Percentiles rank a stretch among this genome's conserved stretches.
These are phyloP conservation scores for Sarcophaga bullata DNA, from an alignment of 1,140 invertebrate genomes.

Conservation along the genomic window DNA sequence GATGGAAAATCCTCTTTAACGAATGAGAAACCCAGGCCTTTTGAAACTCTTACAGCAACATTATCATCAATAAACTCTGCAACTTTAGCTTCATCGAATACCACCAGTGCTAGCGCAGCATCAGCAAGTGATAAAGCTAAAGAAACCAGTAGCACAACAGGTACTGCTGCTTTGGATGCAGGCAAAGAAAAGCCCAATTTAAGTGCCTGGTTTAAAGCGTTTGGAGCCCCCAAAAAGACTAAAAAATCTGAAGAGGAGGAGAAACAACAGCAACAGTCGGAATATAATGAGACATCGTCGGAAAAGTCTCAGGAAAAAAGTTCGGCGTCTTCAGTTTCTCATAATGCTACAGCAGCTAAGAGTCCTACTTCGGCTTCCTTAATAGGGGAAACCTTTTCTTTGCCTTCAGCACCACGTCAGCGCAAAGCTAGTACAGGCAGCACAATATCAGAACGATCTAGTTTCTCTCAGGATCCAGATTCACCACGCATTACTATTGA, in stretches of 20 bases:
- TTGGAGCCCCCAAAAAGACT: conserved; percentile 79
- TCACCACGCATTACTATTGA: conserved; percentile 74
- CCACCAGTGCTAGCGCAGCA: conserved; percentile 48
- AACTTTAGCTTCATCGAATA: conserved; percentile 8
- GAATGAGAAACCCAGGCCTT: background rate
- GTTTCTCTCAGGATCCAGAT: conserved; percentile 78
- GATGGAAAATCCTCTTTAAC: background rate
- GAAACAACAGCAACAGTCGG: conserved; percentile 66
- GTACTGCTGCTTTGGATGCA: conserved; percentile 66
- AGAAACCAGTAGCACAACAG: conserved; percentile 47
- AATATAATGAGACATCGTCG: conserved; percentile 9
- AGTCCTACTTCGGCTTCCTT: conserved; percentile 46
- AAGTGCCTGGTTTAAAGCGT: conserved; percentile 91
- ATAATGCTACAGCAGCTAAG: conserved; percentile 46
- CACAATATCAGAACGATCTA: conserved; percentile 78
- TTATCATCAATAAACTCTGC: background rate
- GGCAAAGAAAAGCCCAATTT: conserved; percentile 81
- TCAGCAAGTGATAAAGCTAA: conserved; percentile 54
- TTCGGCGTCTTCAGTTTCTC: conserved; percentile 13
- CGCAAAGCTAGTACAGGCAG: conserved; percentile 77
- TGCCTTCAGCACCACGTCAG: conserved; percentile 66
- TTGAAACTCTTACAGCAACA: background rate
- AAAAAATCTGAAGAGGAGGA: conserved; percentile 64
- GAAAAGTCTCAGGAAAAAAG: background rate
- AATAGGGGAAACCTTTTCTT: conserved; percentile 54